phyloP scores from a whole-genome alignment of 2,113 vertebrate genomes.

The Campylorhamphus procurvoides region DNA sequence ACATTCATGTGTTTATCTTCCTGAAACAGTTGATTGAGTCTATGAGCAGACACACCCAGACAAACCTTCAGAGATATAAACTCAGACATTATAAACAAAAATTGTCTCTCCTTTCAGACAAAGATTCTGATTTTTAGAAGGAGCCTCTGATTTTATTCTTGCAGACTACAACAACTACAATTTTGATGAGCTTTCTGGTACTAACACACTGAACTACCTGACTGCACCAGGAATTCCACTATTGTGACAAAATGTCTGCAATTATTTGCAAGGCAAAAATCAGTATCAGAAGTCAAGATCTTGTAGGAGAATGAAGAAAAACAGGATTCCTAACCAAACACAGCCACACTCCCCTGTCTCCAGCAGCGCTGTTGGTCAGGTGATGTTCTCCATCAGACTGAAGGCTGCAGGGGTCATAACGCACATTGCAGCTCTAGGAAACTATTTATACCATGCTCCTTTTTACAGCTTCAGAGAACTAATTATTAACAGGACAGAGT shows the following conservation, averaged over 20 bases:
- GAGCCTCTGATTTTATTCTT: background rate
- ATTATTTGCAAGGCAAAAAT: background rate
- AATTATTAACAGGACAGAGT: background rate
- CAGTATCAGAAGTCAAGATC: background rate
- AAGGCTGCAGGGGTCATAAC: background rate
- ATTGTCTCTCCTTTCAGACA: slow-evolving; percentile 7
- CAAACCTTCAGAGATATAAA: slow-evolving; percentile 17
- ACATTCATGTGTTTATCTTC: slow-evolving; percentile 27
- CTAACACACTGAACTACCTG: background rate
- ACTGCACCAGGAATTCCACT: background rate
- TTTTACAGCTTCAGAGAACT: background rate
- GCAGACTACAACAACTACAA: background rate
- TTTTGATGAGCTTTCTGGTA: background rate
- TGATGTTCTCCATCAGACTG: background rate
- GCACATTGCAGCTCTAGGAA: background rate
- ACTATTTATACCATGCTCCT: background rate
- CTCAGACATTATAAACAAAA: background rate
- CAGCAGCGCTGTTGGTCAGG: background rate
- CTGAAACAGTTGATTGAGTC: background rate
- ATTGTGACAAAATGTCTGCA: background rate
- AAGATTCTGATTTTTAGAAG: background rate
- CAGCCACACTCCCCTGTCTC: accelerated
- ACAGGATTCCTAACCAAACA: background rate
- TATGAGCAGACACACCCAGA: background rate
- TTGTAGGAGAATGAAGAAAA: background rate